A percentile compares a stretch with the other conserved stretches of the same genome.
Evolutionary conservation across 2,797 vertebrate genomes (phyloP).

Genomic region (Sphenopsis melanotis): DNA sequence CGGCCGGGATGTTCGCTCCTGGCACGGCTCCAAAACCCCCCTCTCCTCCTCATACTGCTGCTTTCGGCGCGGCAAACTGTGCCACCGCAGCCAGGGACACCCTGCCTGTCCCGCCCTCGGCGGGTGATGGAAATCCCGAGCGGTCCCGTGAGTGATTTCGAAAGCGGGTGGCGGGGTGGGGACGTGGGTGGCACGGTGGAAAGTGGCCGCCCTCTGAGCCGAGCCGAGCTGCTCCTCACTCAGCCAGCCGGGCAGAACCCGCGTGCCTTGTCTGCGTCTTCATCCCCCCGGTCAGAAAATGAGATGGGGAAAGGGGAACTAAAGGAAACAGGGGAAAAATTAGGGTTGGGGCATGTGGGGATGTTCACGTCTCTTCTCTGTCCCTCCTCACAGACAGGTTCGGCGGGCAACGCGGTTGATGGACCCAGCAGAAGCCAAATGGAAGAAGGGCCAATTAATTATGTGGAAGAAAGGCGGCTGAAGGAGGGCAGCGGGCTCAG

Average conservation of each 20-base stretch:
- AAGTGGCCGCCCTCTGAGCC: accelerated
- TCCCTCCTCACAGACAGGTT: conserved; percentile 82
- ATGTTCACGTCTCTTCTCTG: background rate
- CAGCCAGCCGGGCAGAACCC: background rate
- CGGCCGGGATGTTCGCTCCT: background rate
- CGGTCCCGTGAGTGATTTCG: background rate
- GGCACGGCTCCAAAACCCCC: background rate
- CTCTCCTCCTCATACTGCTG: accelerated
- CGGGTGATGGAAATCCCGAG: background rate
- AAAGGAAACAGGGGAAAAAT: background rate
- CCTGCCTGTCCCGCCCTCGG: background rate
- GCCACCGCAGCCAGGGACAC: background rate
- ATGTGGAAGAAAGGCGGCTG: conserved; percentile 90
- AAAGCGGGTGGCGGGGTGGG: background rate
- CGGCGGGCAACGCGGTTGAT: conserved; percentile 88
- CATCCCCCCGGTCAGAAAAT: background rate
- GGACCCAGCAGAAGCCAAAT: conserved; percentile 97
- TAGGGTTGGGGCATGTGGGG: accelerated
- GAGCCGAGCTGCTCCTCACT: background rate
- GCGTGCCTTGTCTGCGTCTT: accelerated
- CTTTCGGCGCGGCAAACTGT: background rate
- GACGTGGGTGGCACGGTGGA: background rate
- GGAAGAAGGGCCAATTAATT: conserved; percentile 97
- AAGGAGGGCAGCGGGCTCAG: conserved; percentile 73
- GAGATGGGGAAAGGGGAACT: background rate